phyloP scores from a whole-genome alignment of 2,797 vertebrate species.

The Crypturellus tataupa region DNA sequence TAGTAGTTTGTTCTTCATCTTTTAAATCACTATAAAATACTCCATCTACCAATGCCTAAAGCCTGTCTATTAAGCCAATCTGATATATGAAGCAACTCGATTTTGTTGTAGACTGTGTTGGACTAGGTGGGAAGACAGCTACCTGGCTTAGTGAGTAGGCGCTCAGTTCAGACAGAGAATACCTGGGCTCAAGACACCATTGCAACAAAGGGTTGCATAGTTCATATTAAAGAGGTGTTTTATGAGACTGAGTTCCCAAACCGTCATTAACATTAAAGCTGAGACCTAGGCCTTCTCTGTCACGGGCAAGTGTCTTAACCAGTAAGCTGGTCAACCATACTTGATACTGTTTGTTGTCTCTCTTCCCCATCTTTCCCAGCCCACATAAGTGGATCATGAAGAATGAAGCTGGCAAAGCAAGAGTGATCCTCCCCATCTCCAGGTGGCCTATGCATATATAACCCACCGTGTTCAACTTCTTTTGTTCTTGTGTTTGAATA shows the following conservation, averaged over 20 bases:
- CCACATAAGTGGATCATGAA: background rate
- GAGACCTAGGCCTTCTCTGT: background rate
- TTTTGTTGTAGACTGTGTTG: background rate
- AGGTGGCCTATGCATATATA: background rate
- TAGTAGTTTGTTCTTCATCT: background rate
- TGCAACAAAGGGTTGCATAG: background rate
- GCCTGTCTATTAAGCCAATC: background rate
- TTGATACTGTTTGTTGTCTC: background rate
- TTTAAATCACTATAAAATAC: background rate
- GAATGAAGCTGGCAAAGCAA: background rate
- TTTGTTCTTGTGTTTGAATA: no score
- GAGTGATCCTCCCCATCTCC: background rate
- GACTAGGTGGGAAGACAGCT: background rate
- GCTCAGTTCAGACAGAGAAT: fast-evolving
- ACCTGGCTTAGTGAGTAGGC: background rate
- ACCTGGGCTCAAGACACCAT: background rate
- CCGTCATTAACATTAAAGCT: background rate
- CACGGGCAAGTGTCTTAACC: background rate
- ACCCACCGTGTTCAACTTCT: no score
- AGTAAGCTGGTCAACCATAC: background rate
- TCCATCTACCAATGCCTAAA: background rate
- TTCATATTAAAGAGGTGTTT: background rate
- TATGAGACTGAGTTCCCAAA: background rate
- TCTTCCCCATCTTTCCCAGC: background rate
- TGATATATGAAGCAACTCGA: background rate